Evolutionary conservation across 2,888 invertebrate species (phyloP).

Genomic region (Oasisia sp.): DNA sequence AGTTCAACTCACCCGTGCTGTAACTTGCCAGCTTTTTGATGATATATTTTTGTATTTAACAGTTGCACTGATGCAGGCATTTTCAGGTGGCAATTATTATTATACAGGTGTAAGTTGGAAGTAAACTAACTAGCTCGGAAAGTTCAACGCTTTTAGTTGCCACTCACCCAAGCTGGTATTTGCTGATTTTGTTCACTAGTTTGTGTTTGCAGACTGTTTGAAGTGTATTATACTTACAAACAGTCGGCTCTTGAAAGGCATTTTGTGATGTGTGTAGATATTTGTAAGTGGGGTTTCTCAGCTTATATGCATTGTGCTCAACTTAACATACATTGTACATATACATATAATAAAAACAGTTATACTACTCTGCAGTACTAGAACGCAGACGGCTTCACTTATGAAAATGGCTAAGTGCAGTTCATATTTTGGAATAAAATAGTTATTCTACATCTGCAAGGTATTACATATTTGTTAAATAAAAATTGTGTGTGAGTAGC

Average conservation of each 20-base stretch:
- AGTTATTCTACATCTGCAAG: not conserved
- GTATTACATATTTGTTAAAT: not conserved
- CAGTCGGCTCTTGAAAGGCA: not conserved
- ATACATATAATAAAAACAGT: not conserved
- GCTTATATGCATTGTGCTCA: not conserved
- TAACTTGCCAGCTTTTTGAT: not conserved
- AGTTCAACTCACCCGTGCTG: not conserved
- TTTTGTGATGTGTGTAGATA: slow-evolving; percentile 17
- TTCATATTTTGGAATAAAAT: not conserved
- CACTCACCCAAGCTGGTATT: not conserved
- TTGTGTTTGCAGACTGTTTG: not conserved
- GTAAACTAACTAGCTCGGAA: not conserved
- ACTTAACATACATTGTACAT: not conserved
- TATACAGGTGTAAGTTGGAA: not conserved
- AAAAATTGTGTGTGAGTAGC: not conserved
- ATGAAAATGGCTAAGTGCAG: not conserved
- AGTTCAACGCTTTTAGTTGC: not conserved
- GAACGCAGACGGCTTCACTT: not conserved
- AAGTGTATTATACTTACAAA: not conserved
- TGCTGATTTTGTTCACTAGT: not conserved
- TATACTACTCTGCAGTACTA: not conserved
- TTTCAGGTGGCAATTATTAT: not conserved
- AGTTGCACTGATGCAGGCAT: not conserved
- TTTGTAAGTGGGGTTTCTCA: not conserved
- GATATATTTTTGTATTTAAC: not conserved